Evolutionary conservation across 1,140 invertebrate species (phyloP), one percentile per base, ranked within the genome.

Genomic region (Drosophila auraria): DNA sequence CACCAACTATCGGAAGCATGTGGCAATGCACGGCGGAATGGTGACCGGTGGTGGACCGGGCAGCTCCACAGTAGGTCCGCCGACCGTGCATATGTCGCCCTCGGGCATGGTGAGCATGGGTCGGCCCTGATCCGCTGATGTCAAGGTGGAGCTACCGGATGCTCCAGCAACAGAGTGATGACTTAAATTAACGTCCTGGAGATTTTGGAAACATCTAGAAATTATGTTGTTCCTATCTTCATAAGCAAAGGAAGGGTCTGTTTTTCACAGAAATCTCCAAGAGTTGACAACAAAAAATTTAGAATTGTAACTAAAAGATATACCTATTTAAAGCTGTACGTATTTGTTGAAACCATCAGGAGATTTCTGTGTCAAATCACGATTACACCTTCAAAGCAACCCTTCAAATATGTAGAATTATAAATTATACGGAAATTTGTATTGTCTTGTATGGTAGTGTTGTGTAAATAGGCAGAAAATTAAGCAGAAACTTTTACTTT

Each of bases 1-100:
- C 93, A 97, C 96, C 78, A 96, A 96, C 59, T 98, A 97, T 87
- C 94, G 97, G 54, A 99, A 99, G 93, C 93, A 91, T 30, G 82
- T 90, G 7, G 72, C 87, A 17, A 45, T 90, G n/a, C 78, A 73
- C 11, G 70, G 66, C 0, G 60, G 70, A 11, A 64, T 49, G 36
- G 54, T 57, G 20, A 40, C 36, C 54, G 5, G 44, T 3, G 47
- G 75, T 25, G 75, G 49, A 5, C 20, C 44, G 23, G 65, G 14
- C 0, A 42, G 53, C 4, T 23, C 53, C 20, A 6, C 64, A 20
- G 23, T 72, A 44, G 58, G 42, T 3, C 70, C 50, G 5, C 40
- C 68, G 14, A 5, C 4, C 7, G 64, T 86, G 17, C 76, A 57
- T 7, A 69, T 89, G 71, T 44, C 83, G 9, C 53, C 75, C n/a